Percentiles rank a stretch among this genome's conserved stretches.
Conservation (phyloP, 2,797 vertebrate genomes). For the Neoniphon sammara region DNA sequence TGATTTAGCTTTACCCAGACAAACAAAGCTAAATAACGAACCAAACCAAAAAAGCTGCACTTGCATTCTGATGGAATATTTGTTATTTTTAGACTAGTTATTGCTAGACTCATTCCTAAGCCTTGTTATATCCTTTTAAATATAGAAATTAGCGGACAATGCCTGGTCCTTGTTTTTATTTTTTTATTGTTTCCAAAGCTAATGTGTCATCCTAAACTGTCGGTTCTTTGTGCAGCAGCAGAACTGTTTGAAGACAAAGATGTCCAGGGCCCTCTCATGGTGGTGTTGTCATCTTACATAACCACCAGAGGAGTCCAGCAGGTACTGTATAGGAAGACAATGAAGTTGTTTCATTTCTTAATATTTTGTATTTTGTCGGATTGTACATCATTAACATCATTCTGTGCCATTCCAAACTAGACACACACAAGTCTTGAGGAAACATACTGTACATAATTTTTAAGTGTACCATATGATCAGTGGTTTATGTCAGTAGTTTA, state of each 20-base stretch:
- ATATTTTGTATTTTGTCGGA: too few species aligned
- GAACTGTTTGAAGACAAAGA: constrained; percentile 88
- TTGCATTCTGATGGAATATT: neutral
- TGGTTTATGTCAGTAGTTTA: too few species aligned
- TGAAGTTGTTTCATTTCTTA: too few species aligned
- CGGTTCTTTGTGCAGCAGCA: constrained; percentile 77
- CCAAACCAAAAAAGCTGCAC: neutral
- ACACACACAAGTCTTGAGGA: neutral
- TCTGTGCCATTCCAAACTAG: neutral
- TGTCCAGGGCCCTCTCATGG: constrained; percentile 86
- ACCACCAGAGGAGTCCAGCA: constrained; percentile 88
- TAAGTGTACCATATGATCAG: too few species aligned
- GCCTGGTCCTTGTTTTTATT: neutral
- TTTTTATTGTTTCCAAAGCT: neutral
- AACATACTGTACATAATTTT: neutral
- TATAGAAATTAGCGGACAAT: neutral
- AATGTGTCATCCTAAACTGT: constrained; percentile 6
- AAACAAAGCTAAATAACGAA: neutral
- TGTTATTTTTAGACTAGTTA: neutral
- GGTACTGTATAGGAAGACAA: constrained; percentile 76
- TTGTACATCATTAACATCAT: too few species aligned
- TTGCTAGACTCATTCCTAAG: neutral
- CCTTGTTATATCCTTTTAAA: neutral
- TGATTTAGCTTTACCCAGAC: neutral
- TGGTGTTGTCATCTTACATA: constrained; percentile 86